Percentiles rank a stretch among this genome's conserved stretches.
Conservation (phyloP, 2,113 vertebrate species). For the Stigmatopora nigra region DNA sequence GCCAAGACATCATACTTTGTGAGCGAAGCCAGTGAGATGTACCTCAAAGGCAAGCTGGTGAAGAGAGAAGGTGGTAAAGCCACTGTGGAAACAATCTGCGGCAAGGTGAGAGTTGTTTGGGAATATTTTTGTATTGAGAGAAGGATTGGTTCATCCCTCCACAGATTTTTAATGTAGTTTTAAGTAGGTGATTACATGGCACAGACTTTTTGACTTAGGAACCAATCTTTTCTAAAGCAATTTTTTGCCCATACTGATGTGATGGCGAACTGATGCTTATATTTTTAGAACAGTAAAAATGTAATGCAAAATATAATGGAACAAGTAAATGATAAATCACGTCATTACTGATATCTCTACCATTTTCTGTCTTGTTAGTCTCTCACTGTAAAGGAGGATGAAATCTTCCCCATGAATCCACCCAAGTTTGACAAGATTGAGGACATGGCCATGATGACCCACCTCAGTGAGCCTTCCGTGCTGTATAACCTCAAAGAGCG, state of each 20-base stretch:
- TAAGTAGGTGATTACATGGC: no score
- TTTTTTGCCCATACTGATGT: no score
- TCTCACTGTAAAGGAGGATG: constrained; percentile 68
- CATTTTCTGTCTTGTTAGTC: constrained; percentile 33
- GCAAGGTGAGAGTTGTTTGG: constrained; percentile 49
- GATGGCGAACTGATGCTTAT: no score
- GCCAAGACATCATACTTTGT: constrained; percentile 79
- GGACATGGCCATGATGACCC: constrained; percentile 77
- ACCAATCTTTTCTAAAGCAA: no score
- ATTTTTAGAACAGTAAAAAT: no score
- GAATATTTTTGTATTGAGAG: neutral
- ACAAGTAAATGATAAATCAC: no score
- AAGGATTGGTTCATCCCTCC: neutral
- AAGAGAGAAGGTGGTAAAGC: constrained; percentile 77
- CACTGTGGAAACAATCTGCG: constrained; percentile 70
- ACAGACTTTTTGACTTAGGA: no score
- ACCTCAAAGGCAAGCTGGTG: constrained; percentile 71
- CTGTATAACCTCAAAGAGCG: constrained; percentile 85
- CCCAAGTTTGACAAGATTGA: constrained; percentile 74
- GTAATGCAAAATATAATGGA: no score
- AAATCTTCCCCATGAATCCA: constrained; percentile 71
- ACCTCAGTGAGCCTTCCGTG: constrained; percentile 71
- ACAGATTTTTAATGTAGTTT: neutral
- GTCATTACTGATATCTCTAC: no score
- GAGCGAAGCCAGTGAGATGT: constrained; percentile 66